phyloP scores from a whole-genome alignment of 2,113 vertebrate genomes.

The Mus pahari region DNA sequence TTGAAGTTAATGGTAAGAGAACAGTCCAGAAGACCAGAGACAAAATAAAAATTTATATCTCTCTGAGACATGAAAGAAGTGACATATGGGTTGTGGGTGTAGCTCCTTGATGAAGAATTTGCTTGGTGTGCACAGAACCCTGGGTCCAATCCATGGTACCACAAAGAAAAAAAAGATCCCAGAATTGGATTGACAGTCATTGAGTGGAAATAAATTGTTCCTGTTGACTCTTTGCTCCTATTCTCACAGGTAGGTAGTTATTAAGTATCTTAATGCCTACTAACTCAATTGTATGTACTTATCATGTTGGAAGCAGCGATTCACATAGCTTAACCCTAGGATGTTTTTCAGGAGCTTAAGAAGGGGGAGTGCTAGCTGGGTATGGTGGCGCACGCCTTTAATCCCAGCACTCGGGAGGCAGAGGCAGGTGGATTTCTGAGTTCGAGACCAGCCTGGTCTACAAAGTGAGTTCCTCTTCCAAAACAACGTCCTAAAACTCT shows the following conservation, averaged over 20 bases:
- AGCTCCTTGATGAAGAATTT: not conserved
- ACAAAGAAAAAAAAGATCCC: not conserved
- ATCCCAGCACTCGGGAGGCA: too few species aligned
- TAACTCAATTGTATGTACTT: conserved; percentile 21
- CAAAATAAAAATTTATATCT: not conserved
- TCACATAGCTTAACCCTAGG: not conserved
- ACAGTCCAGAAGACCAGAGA: not conserved
- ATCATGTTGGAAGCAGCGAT: not conserved
- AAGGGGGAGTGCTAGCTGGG: not conserved
- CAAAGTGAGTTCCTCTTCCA: too few species aligned
- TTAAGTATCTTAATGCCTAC: not conserved
- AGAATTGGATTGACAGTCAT: not conserved
- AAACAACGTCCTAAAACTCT: conserved; percentile 2
- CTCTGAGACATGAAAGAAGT: not conserved
- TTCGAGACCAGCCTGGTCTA: too few species aligned
- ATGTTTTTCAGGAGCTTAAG: not conserved
- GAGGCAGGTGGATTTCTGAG: too few species aligned
- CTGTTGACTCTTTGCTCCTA: not conserved
- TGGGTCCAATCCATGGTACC: not conserved
- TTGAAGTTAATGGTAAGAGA: not conserved
- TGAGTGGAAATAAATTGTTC: not conserved
- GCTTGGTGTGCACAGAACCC: not conserved
- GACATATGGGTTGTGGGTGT: not conserved
- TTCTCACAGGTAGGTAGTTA: not conserved
- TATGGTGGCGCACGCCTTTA: too few species aligned